phyloP scores from a whole-genome alignment of 2,797 vertebrate genomes.

The Onychomys arenicola region DNA sequence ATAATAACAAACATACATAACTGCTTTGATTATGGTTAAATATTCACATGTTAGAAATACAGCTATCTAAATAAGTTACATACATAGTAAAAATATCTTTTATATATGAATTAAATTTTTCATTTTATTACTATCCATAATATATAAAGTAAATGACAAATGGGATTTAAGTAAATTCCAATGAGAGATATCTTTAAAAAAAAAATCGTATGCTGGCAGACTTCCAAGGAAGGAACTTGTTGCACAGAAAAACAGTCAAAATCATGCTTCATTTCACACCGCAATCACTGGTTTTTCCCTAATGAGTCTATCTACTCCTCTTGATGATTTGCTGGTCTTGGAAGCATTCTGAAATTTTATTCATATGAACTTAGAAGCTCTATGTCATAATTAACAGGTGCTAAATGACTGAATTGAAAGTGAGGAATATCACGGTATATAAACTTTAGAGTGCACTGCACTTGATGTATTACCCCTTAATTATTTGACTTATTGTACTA shows the following conservation, averaged over 20 bases:
- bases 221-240: neutral
- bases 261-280: conserved; percentile 46
- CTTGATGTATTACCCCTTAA: neutral
- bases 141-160: conserved; percentile 26
- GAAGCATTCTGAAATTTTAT: conserved; percentile 59
- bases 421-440: conserved; percentile 52
- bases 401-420: conserved; percentile 54
- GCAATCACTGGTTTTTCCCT: conserved; percentile 65
- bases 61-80: neutral
- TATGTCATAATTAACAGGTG: conserved; percentile 72
- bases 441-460: conserved; percentile 40
- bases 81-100: neutral
- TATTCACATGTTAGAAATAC: conserved; percentile 39
- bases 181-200: neutral
- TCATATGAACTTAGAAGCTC: conserved; percentile 58
- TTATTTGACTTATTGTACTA: neutral
- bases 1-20: neutral
- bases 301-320: conserved; percentile 67
- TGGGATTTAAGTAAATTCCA: conserved; percentile 33
- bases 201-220: neutral
- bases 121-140: neutral
- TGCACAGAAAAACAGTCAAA: conserved; percentile 54
- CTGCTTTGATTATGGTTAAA: conserved; percentile 16
- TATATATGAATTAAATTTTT: neutral
- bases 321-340: conserved; percentile 64